Evolutionary conservation across 2,113 vertebrate species (phyloP).

Genomic region (Mystacornis crossleyi): DNA sequence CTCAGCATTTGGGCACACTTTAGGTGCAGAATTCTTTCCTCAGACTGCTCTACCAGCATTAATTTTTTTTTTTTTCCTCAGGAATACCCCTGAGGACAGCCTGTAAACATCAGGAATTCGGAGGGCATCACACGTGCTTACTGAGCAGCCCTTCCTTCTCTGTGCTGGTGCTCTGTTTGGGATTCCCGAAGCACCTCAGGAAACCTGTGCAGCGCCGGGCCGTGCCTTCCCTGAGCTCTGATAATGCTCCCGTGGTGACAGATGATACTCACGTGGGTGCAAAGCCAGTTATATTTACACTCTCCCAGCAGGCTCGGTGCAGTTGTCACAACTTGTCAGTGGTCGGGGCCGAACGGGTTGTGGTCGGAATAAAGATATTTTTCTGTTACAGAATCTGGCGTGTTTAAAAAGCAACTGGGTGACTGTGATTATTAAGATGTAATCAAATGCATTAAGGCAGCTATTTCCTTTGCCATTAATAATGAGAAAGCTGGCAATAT

Average conservation of each 20-base stretch:
- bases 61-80: not conserved
- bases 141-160: not conserved
- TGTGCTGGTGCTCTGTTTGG: rapidly evolving
- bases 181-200: not conserved
- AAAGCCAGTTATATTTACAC: conserved; percentile 43
- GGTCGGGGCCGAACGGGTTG: not conserved
- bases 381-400: not conserved
- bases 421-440: not conserved
- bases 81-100: not conserved
- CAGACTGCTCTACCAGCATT: not conserved
- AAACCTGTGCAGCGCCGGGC: not conserved
- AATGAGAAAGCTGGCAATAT: not conserved
- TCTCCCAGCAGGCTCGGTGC: conserved; percentile 19
- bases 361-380: not conserved
- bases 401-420: not conserved
- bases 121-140: rapidly evolving
- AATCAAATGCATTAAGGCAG: conserved; percentile 46
- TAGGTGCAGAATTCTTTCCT: not conserved
- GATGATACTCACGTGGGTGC: not conserved
- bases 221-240: not conserved
- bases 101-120: not conserved
- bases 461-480: not conserved
- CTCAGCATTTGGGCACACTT: not conserved
- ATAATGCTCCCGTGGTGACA: not conserved
- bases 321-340: conserved; percentile 62